These are phyloP conservation scores for Poecilia velifera DNA, from an alignment of 2,797 vertebrate species.

Conservation along the genomic window DNA sequence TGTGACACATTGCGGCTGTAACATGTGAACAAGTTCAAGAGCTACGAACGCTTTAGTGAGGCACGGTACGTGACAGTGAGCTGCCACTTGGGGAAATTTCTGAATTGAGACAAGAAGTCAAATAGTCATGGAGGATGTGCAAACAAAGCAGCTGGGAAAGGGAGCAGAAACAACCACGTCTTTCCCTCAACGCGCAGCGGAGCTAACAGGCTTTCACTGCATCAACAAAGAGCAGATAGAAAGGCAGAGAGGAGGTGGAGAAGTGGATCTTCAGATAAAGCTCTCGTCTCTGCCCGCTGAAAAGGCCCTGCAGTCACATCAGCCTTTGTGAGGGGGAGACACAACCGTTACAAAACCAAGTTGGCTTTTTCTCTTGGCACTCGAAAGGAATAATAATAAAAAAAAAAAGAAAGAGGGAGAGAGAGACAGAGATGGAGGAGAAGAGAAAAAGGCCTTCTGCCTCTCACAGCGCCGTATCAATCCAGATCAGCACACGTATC, in stretches of 20 bases:
- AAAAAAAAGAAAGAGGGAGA: conserved; percentile 19
- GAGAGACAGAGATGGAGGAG: conserved; percentile 60
- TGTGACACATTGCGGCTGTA: neutral
- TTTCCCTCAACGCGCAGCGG: conserved; percentile 57
- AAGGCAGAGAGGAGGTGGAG: conserved; percentile 60
- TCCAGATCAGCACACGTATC: conserved; percentile 78
- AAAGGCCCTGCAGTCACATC: conserved; percentile 76
- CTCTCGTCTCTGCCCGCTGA: conserved; percentile 73
- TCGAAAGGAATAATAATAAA: conserved; percentile 34
- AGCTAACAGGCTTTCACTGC: conserved; percentile 74
- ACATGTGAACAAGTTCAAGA: neutral
- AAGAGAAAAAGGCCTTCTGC: conserved; percentile 70
- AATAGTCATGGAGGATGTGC: conserved; percentile 46
- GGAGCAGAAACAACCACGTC: conserved; percentile 37
- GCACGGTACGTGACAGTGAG: neutral
- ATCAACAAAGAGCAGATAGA: conserved; percentile 51
- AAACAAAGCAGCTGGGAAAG: conserved; percentile 47
- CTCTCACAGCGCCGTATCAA: conserved; percentile 76
- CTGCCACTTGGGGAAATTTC: conserved; percentile 31
- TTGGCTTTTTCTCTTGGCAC: conserved; percentile 75
- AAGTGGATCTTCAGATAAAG: conserved; percentile 80
- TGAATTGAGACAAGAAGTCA: conserved; percentile 56
- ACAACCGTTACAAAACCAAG: conserved; percentile 59
- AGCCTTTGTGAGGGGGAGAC: conserved; percentile 72
- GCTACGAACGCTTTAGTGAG: neutral